Percentiles rank a stretch among this genome's conserved stretches.
These are phyloP conservation scores for Nephrocerus scutellatus DNA, from an alignment of 2,888 invertebrate species.

Conservation along the genomic window DNA sequence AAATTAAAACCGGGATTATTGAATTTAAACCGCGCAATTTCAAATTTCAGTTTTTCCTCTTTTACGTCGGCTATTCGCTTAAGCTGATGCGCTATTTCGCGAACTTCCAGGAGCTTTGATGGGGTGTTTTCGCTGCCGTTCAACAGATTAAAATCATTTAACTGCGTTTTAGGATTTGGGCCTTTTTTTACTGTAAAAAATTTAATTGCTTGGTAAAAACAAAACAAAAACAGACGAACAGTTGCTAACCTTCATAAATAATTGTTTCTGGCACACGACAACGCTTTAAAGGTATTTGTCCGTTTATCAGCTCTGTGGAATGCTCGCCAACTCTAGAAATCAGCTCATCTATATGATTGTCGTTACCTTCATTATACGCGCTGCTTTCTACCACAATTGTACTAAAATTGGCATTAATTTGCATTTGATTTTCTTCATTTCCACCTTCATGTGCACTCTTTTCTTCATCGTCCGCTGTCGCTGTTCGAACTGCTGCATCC, in stretches of 20 bases:
- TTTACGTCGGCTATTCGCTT: conserved; percentile 45
- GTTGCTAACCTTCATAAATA: conserved; percentile 35
- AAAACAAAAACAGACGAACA: neutral
- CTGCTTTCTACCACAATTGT: conserved; percentile 41
- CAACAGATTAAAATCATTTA: no score
- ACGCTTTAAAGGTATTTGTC: conserved; percentile 37
- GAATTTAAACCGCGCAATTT: conserved; percentile 45
- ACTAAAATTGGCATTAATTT: conserved; percentile 36
- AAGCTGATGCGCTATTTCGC: conserved; percentile 38
- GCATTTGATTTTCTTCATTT: no score
- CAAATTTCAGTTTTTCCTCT: conserved; percentile 42
- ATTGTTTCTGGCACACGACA: conserved; percentile 37
- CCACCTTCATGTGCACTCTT: conserved; percentile 25
- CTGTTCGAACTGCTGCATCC: conserved; percentile 19
- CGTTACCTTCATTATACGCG: conserved; percentile 31
- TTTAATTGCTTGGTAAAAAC: neutral
- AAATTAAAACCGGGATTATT: conserved; percentile 46
- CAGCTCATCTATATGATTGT: conserved; percentile 28
- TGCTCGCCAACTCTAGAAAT: no score
- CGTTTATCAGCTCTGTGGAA: conserved; percentile 41
- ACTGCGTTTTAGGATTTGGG: no score
- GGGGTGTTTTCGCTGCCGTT: conserved; percentile 12
- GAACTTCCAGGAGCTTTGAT: conserved; percentile 28
- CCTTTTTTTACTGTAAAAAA: conserved; percentile 35
- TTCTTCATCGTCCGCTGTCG: conserved; percentile 24